Conservation (phyloP, 35 echinoderm and acorn worm genomes). For the Diadema setosum region DNA sequence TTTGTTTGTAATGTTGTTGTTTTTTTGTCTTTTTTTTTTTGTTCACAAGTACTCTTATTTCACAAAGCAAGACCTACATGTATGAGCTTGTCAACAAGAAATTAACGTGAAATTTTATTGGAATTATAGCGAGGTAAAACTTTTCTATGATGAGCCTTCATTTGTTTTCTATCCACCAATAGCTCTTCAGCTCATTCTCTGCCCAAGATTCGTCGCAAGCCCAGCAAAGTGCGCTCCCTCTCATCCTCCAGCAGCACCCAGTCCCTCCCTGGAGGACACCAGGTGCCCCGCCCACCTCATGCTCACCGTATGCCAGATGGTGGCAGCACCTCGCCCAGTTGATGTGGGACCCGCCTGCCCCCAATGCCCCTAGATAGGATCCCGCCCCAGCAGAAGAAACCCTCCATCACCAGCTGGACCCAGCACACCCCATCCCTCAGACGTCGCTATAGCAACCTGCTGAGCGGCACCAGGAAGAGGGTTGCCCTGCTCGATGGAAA, state of each 20-base stretch:
- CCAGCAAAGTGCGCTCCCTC: slow-evolving; percentile 48
- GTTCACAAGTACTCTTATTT: too few relatives aligned
- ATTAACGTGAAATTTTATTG: not conserved
- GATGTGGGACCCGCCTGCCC: slow-evolving; percentile 55
- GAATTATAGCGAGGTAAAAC: not conserved
- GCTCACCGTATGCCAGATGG: slow-evolving; percentile 49
- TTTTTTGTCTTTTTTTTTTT: too few relatives aligned
- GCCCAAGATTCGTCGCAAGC: slow-evolving; percentile 63
- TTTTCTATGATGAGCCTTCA: too few relatives aligned
- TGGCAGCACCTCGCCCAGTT: slow-evolving; percentile 67
- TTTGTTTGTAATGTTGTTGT: too few relatives aligned
- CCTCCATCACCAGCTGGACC: not conserved
- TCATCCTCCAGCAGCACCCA: slow-evolving; percentile 57
- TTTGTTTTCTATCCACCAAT: not conserved
- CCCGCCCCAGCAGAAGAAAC: not conserved
- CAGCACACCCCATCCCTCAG: not conserved
- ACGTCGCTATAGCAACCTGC: not conserved
- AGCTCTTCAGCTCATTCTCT: slow-evolving; percentile 70
- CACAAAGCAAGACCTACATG: too few relatives aligned
- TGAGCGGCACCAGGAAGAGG: not conserved
- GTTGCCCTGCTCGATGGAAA: not conserved
- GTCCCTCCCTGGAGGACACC: slow-evolving; percentile 6
- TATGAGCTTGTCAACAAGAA: not conserved
- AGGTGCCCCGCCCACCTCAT: slow-evolving; percentile 53
- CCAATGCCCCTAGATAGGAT: slow-evolving; percentile 11